Evolutionary conservation across 2,888 invertebrate genomes (phyloP).

Genomic region (Dilophus febrilis): DNA sequence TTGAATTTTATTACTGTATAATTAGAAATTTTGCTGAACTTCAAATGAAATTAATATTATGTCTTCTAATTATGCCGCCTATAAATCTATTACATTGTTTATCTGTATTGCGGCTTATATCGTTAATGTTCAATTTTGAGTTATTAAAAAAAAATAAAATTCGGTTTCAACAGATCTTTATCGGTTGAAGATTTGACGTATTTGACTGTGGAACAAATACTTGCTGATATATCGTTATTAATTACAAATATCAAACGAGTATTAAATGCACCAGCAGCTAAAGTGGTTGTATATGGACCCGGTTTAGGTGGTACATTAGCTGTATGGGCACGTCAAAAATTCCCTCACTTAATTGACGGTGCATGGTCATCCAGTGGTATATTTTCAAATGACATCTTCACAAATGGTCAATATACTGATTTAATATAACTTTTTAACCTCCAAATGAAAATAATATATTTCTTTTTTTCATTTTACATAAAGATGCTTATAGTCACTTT

Average conservation of each 20-base stretch:
- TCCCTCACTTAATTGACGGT: slow-evolving; percentile 6
- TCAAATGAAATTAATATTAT: too few species aligned
- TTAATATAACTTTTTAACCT: too few species aligned
- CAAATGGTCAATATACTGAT: background rate
- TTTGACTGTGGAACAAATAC: slow-evolving; percentile 4
- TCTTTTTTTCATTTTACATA: too few species aligned
- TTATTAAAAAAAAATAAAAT: too few species aligned
- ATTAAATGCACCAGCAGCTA: background rate
- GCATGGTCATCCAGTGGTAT: slow-evolving; percentile 5
- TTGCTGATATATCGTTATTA: slow-evolving; percentile 6
- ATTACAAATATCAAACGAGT: background rate
- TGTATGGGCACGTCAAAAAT: slow-evolving; percentile 5
- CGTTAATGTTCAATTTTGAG: too few species aligned
- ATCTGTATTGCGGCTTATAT: too few species aligned
- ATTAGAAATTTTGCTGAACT: too few species aligned
- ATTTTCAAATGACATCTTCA: background rate
- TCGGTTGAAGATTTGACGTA: slow-evolving; percentile 4
- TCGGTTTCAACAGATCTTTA: background rate
- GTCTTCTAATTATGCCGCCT: too few species aligned
- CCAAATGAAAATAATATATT: too few species aligned
- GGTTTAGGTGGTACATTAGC: slow-evolving; percentile 6
- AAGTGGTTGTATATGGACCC: slow-evolving; percentile 5
- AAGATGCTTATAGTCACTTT: background rate
- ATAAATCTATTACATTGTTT: too few species aligned
- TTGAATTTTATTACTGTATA: too few species aligned